phyloP scores from a whole-genome alignment of 2,113 vertebrate genomes.

The Acanthisitta chloris region DNA sequence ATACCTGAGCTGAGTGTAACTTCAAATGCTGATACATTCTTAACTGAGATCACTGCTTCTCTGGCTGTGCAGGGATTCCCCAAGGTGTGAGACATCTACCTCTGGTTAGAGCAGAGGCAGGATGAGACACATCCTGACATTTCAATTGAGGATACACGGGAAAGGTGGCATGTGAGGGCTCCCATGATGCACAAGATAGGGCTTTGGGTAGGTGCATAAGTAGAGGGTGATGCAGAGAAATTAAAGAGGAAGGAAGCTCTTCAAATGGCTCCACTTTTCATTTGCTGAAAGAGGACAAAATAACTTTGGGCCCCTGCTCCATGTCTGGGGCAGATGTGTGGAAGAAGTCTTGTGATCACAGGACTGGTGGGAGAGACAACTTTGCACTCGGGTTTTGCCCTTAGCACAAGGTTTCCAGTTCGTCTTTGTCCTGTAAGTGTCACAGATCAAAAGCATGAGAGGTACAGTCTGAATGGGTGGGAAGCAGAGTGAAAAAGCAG shows the following conservation, averaged over 20 bases:
- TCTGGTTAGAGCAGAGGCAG: background rate
- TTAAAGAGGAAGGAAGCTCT: background rate
- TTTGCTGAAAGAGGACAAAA: background rate
- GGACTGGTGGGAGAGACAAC: background rate
- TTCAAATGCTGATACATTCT: background rate
- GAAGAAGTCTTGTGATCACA: background rate
- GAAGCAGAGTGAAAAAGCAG: background rate
- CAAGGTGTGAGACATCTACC: background rate
- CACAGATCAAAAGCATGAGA: background rate
- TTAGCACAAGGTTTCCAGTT: background rate
- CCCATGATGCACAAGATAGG: background rate
- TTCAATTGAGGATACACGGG: fast-evolving
- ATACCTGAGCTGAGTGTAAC: background rate
- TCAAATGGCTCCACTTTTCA: background rate
- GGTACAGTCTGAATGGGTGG: background rate
- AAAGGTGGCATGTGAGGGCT: background rate
- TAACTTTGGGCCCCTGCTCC: background rate
- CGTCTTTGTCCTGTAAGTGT: background rate
- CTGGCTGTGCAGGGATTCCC: background rate
- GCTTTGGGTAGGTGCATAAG: background rate
- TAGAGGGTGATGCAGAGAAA: background rate
- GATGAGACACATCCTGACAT: fast-evolving
- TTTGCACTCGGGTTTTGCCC: background rate
- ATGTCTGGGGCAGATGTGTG: background rate
- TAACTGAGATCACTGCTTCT: background rate